Evolutionary conservation across 1,140 invertebrate species (phyloP), one percentile per base, ranked within the genome.

Genomic region (Drosophila insularis): DNA sequence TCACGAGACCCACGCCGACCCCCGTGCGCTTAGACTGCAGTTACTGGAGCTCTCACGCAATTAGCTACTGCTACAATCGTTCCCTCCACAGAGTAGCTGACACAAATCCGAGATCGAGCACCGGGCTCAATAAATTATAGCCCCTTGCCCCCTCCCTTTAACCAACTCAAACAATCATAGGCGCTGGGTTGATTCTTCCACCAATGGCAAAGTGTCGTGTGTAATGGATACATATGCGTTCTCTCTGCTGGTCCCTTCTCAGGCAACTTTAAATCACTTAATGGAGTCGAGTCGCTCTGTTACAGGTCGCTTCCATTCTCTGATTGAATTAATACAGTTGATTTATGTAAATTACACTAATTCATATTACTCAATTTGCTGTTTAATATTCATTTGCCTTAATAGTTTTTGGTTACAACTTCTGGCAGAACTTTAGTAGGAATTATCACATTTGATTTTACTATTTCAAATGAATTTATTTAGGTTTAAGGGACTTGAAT

Each of bases 341-440:
- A 89, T 84, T 85, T 89, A 84, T 89, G 84, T 89, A 89, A 89
- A 89, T 87, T 87, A 87, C 80, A 89, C 80, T 89, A 89, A 87
- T 87, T 89, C 85, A 65, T 78, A 80, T 87, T 89, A 87, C 80
- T 84, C 84, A 87, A 89, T 87, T 80, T 79, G 84, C 71, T 89
- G 74, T 78, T 80, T 81, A 82, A 87, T 87, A 87, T 80, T 84
- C 84, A 89, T 82, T 68, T 71, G 62, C 62, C 39, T 67, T 19
- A 31, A 54, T 63, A 37, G 53, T 23, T 63, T 63, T 58, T 59
- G 60, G 31, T 58, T 58, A 50, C 43, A 50, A 21, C 43, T 50
- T 50, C 43, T 50, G 17, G 43, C 43, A 17, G 60, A 40, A 27
- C 21, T 61, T 40, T 32, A 27, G 53, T 43, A 76, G 63, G 59